Percentiles rank a stretch among this genome's conserved stretches.
These are phyloP conservation scores for Microctenopoma stevenorrisi DNA, from an alignment of 2,797 vertebrate species.

Conservation along the genomic window DNA sequence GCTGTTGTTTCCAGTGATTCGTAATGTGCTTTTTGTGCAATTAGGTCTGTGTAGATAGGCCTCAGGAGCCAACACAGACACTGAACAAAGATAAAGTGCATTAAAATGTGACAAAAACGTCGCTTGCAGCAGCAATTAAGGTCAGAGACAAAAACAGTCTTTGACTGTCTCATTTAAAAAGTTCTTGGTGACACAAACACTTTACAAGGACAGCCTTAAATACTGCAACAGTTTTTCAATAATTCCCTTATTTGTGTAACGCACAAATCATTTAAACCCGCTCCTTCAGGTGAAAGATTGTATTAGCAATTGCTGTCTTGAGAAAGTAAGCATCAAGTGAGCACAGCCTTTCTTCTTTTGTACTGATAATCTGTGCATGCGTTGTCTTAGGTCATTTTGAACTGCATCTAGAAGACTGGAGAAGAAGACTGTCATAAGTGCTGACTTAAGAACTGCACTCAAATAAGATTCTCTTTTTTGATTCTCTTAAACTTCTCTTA, in stretches of 20 bases:
- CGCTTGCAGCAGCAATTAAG: conserved; percentile 69
- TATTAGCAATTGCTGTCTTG: neutral
- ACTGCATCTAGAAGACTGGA: too few species aligned
- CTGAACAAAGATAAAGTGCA: conserved; percentile 59
- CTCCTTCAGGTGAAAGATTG: neutral
- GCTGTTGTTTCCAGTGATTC: conserved; percentile 46
- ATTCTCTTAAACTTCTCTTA: too few species aligned
- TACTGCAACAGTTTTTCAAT: conserved; percentile 4
- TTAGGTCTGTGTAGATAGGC: conserved; percentile 52
- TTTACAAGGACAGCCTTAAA: conserved; percentile 18
- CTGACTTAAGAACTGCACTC: too few species aligned
- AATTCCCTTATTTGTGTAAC: neutral
- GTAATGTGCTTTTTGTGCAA: conserved; percentile 57
- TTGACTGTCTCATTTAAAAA: conserved; percentile 52
- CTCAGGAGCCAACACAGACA: conserved; percentile 55
- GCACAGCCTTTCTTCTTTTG: neutral
- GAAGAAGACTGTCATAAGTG: too few species aligned
- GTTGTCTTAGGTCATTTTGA: too few species aligned
- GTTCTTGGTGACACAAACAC: conserved; percentile 30
- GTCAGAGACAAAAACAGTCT: conserved; percentile 41
- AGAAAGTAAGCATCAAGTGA: neutral
- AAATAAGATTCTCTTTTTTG: too few species aligned
- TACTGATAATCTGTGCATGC: too few species aligned
- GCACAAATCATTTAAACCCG: conserved; percentile 16
- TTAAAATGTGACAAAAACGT: conserved; percentile 66